phyloP scores from a whole-genome alignment of 1,140 invertebrate genomes.

The Conopomorpha cramerella region DNA sequence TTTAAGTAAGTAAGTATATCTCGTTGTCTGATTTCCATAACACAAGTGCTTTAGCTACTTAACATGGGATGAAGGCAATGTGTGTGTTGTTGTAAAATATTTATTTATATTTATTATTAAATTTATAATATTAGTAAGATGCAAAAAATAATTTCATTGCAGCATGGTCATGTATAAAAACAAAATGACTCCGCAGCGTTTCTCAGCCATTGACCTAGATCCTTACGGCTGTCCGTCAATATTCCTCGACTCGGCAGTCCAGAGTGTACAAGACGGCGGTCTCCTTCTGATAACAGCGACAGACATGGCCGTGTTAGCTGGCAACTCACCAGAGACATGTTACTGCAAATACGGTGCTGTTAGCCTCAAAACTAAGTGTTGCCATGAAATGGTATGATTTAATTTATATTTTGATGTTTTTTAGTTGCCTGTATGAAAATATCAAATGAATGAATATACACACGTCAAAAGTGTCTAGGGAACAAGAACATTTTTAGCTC shows the following conservation, averaged over 20 bases:
- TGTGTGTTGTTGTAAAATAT: no score
- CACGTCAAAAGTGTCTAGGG: no score
- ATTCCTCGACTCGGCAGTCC: conserved; percentile 93
- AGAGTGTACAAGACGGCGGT: conserved; percentile 77
- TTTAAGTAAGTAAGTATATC: no score
- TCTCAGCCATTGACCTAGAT: conserved; percentile 94
- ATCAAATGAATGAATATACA: no score
- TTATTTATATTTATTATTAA: no score
- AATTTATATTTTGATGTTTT: conserved; percentile 1
- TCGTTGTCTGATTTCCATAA: no score
- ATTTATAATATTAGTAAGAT: no score
- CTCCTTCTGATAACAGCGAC: conserved; percentile 95
- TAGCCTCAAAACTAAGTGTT: conserved; percentile 83
- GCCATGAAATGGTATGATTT: conserved; percentile 88
- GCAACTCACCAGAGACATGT: conserved; percentile 93
- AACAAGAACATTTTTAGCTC: no score
- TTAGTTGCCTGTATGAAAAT: no score
- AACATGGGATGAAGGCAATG: no score
- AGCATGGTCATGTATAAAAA: conserved; percentile 86
- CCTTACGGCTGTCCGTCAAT: conserved; percentile 95
- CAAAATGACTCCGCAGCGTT: conserved; percentile 67
- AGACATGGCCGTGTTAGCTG: conserved; percentile 96
- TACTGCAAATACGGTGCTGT: conserved; percentile 93
- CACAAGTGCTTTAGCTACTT: no score
- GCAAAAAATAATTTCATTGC: no score